Percentiles rank a stretch among this genome's conserved stretches.
phyloP scores from a whole-genome alignment of 2,113 vertebrate genomes.

The Amblyornis subalaris region DNA sequence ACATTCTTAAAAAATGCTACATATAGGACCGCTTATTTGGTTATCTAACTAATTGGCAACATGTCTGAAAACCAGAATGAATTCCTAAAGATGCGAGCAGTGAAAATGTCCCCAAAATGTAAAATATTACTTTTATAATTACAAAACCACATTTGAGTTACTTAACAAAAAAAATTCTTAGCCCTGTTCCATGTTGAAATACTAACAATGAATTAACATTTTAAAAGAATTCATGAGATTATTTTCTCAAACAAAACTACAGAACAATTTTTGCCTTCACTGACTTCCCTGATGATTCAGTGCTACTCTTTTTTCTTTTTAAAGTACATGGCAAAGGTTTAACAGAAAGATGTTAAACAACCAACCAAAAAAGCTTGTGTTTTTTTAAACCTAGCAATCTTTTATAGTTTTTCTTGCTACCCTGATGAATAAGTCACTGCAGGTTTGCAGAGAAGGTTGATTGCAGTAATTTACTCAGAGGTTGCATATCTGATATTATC shows the following conservation, averaged over 20 bases:
- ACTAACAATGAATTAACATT: not conserved
- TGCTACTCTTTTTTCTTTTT: not conserved
- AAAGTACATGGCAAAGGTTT: not conserved
- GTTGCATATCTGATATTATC: not conserved
- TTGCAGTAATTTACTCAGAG: not conserved
- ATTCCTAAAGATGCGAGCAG: not conserved
- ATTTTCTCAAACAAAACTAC: not conserved
- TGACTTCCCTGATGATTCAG: not conserved
- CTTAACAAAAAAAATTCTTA: not conserved
- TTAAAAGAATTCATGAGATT: not conserved
- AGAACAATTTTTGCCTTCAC: not conserved
- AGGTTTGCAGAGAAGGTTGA: not conserved
- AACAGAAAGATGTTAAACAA: not conserved
- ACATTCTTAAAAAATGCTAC: not conserved
- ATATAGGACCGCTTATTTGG: not conserved
- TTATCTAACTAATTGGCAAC: not conserved
- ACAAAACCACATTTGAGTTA: not conserved
- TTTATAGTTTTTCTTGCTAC: not conserved
- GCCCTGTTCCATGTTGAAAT: not conserved
- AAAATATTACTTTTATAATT: not conserved
- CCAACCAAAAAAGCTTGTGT: not conserved
- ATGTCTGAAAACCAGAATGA: not conserved
- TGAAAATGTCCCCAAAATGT: not conserved
- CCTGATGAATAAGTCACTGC: not conserved
- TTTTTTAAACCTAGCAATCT: not conserved